Evolutionary conservation across 1,140 invertebrate species (phyloP).

Genomic region (Aleiodes sp.): DNA sequence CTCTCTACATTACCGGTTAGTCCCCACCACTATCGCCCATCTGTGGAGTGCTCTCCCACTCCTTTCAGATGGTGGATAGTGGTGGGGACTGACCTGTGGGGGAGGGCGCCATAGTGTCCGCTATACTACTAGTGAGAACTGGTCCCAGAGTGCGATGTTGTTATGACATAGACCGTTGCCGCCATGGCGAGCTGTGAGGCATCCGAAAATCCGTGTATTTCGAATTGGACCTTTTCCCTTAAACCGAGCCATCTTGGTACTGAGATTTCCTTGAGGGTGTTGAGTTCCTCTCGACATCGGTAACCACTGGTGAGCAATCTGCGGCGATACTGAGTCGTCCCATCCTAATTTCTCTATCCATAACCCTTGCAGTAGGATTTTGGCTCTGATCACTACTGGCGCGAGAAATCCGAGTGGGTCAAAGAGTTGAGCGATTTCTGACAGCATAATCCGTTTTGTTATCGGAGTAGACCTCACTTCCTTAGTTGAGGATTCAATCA

Average conservation of each 20-base stretch:
- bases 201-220: constrained; percentile 45
- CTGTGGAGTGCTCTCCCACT: too few relatives aligned
- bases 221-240: background rate
- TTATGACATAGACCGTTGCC: constrained; percentile 36
- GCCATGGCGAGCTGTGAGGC: constrained; percentile 39
- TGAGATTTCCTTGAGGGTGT: constrained; percentile 18
- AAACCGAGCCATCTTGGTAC: constrained; percentile 34
- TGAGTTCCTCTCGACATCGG: constrained; percentile 15
- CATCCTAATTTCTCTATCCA: too few relatives aligned
- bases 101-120: too few relatives aligned
- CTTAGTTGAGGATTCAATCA: background rate
- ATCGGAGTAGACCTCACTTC: background rate
- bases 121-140: background rate
- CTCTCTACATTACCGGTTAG: too few relatives aligned
- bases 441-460: constrained; percentile 14
- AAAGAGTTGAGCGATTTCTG: too few relatives aligned
- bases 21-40: too few relatives aligned
- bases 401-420: constrained; percentile 33
- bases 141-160: background rate
- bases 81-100: too few relatives aligned
- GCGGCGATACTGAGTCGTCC: too few relatives aligned
- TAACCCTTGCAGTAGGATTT: too few relatives aligned
- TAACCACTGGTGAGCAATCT: constrained; percentile 15
- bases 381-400: too few relatives aligned
- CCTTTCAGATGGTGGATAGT: too few relatives aligned